Percentiles rank a stretch among this genome's conserved stretches.
phyloP scores from a whole-genome alignment of 2,888 invertebrate genomes.

The Lydus trimaculatus region DNA sequence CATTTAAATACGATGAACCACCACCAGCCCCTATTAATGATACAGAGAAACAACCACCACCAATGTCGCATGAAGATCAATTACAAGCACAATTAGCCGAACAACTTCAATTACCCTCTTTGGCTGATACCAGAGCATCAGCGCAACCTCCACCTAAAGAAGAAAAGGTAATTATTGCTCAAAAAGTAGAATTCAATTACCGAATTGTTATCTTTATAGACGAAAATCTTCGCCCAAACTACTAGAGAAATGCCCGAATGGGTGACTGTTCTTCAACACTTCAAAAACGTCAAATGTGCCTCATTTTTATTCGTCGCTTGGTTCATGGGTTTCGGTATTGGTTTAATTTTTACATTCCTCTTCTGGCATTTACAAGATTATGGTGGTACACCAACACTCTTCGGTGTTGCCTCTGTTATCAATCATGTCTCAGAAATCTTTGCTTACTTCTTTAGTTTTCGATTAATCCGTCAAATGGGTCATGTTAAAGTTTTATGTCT shows the following conservation, averaged over 20 bases:
- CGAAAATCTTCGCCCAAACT: conserved; percentile 92
- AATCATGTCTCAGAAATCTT: conserved; percentile 99
- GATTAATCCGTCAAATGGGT: conserved; percentile 92
- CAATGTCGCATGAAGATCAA: conserved; percentile 74
- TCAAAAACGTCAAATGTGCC: conserved; percentile 88
- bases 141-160: conserved; percentile 61
- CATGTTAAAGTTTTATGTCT: conserved; percentile 95
- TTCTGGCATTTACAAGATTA: conserved; percentile 99
- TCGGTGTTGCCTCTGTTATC: conserved; percentile 97
- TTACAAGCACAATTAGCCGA: conserved; percentile 85
- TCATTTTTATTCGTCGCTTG: conserved; percentile 96
- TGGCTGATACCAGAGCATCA: conserved; percentile 71
- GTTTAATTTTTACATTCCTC: conserved; percentile 97
- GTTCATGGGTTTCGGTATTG: conserved; percentile 99
- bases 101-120: conserved; percentile 81
- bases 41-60: conserved; percentile 56
- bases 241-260: conserved; percentile 92
- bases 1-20: conserved; percentile 70
- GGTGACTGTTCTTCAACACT: conserved; percentile 89
- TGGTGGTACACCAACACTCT: conserved; percentile 95
- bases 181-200: background rate
- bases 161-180: conserved; percentile 57
- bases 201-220: conserved; percentile 62
- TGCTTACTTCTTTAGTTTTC: conserved; percentile 97
- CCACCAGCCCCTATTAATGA: conserved; percentile 32